phyloP scores from a whole-genome alignment of 2,113 vertebrate species.

The Nycticebus coucang region DNA sequence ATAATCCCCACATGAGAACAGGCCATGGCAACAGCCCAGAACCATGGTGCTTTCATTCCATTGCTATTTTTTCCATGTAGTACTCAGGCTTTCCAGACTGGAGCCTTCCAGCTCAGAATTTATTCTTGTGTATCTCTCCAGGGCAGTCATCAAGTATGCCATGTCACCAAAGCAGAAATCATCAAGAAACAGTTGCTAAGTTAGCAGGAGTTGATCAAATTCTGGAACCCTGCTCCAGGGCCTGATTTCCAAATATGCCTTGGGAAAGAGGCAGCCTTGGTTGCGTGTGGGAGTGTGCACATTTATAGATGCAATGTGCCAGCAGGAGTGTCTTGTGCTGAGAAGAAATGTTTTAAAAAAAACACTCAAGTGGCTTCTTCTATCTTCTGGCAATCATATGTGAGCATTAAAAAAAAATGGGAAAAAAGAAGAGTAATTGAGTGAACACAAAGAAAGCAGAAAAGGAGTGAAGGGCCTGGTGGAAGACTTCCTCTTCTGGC shows the following conservation, averaged over 20 bases:
- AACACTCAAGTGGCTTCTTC: background rate
- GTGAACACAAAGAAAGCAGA: background rate
- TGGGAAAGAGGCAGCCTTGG: background rate
- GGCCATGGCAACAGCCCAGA: background rate
- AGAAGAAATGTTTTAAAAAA: background rate
- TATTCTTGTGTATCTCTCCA: conserved; percentile 5
- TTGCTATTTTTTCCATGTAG: background rate
- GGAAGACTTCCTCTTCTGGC: background rate
- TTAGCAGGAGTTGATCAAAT: conserved; percentile 37
- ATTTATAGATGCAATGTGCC: background rate
- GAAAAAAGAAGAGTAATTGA: background rate
- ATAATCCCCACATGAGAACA: conserved; percentile 11
- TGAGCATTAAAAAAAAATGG: background rate
- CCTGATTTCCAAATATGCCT: background rate
- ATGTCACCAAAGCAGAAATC: conserved; percentile 34
- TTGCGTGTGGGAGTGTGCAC: background rate
- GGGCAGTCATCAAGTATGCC: background rate
- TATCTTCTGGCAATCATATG: background rate
- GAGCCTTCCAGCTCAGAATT: conserved; percentile 3
- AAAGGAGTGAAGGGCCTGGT: background rate
- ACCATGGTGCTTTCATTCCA: background rate
- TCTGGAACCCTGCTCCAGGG: conserved; percentile 16
- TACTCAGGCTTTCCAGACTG: background rate
- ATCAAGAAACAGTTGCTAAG: background rate
- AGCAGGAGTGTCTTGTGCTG: background rate